Conservation (phyloP, 2,888 invertebrate species). For the Phymatocera aterrima region DNA sequence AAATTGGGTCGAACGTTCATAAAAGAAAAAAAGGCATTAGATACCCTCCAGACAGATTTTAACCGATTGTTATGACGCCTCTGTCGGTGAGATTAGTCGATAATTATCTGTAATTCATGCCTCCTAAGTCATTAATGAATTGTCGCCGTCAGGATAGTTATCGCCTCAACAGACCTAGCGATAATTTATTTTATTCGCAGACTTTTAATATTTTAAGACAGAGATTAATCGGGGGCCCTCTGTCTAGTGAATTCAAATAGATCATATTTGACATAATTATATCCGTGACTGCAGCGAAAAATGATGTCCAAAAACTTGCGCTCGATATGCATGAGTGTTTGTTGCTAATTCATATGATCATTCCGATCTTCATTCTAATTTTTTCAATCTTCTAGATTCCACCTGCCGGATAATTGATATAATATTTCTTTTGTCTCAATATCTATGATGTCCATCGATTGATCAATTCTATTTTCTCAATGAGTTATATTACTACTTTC, state of each 20-base stretch:
- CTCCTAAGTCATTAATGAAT: not conserved
- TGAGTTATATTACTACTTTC: too few relatives aligned
- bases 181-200: not conserved
- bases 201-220: not conserved
- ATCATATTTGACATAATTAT: too few relatives aligned
- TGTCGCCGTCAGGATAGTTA: not conserved
- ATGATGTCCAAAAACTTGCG: not conserved
- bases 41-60: not conserved
- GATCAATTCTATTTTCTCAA: too few relatives aligned
- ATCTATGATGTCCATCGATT: too few relatives aligned
- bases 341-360: too few relatives aligned
- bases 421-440: not conserved
- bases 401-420: not conserved
- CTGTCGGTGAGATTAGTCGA: not conserved
- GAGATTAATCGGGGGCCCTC: not conserved
- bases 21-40: not conserved
- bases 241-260: not conserved
- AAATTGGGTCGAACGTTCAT: not conserved
- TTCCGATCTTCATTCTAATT: not conserved
- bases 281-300: slow-evolving; percentile 12
- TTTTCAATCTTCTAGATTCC: not conserved
- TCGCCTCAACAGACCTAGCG: not conserved
- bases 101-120: not conserved
- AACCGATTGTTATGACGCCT: not conserved
- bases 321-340: not conserved